Evolutionary conservation across 2,797 vertebrate species (phyloP).

Genomic region (Benthosema pterotum): DNA sequence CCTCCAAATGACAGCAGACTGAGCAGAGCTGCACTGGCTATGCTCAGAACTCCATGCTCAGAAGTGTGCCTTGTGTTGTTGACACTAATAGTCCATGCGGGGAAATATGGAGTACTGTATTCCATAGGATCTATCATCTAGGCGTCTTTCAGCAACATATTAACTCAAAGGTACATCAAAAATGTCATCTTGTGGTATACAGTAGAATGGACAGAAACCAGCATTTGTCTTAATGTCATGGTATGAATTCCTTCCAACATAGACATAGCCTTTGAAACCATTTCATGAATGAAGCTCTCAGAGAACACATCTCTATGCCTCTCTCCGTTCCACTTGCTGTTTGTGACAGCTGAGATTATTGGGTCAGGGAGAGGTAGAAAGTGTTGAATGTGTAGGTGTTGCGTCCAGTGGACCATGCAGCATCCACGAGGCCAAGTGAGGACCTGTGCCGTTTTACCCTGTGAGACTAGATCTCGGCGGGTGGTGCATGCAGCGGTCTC

Average conservation of each 20-base stretch:
- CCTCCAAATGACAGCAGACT: too few relatives aligned
- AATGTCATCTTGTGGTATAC: too few relatives aligned
- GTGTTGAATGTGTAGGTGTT: neutral
- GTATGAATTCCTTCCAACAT: neutral
- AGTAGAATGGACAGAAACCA: too few relatives aligned
- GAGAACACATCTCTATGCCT: neutral
- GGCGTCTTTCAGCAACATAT: too few relatives aligned
- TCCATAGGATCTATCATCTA: too few relatives aligned
- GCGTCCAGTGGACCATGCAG: neutral
- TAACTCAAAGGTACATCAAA: too few relatives aligned
- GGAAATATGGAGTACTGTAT: too few relatives aligned
- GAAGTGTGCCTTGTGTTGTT: too few relatives aligned
- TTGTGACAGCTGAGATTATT: slow-evolving; percentile 17
- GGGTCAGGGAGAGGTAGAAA: slow-evolving; percentile 15
- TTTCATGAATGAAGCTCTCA: slow-evolving; percentile 16
- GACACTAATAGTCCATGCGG: too few relatives aligned
- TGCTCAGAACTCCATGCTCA: too few relatives aligned
- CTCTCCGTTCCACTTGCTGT: slow-evolving; percentile 12
- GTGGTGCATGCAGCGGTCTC: slow-evolving; percentile 12
- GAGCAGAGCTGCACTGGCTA: too few relatives aligned
- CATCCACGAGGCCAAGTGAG: neutral
- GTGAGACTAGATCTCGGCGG: slow-evolving; percentile 18
- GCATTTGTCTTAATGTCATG: too few relatives aligned
- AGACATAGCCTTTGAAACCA: neutral
- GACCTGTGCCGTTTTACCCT: slow-evolving; percentile 31